Conservation (phyloP, 1,140 invertebrate species). For the Diachasma alloeum region DNA sequence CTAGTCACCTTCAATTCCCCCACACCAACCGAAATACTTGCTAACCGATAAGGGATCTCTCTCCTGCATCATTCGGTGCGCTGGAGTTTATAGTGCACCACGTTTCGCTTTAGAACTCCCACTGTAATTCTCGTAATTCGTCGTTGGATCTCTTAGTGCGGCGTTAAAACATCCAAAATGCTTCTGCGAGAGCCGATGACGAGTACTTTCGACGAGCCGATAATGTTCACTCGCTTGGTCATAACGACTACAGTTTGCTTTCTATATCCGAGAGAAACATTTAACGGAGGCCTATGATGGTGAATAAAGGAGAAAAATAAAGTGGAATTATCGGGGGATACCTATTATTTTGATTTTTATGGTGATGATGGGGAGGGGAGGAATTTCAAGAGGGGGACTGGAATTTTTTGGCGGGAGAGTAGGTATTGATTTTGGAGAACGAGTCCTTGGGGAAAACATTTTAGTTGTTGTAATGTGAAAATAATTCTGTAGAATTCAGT, state of each 20-base stretch:
- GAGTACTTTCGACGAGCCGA: conserved; percentile 37
- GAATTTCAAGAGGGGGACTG: background rate
- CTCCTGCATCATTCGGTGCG: background rate
- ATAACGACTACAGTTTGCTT: conserved; percentile 6
- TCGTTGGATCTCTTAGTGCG: conserved; percentile 34
- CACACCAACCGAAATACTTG: background rate
- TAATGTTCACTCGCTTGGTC: conserved; percentile 33
- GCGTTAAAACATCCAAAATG: conserved; percentile 42
- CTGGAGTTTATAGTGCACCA: background rate
- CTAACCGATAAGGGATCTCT: background rate
- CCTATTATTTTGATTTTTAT: background rate
- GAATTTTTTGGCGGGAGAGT: background rate
- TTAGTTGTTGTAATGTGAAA: too few species aligned
- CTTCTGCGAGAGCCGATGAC: conserved; percentile 36
- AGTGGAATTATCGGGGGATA: background rate
- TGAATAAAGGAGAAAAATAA: background rate
- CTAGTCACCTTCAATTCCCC: background rate
- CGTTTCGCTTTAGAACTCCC: background rate
- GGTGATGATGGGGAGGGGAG: background rate
- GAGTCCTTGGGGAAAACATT: too few species aligned
- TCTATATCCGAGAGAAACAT: background rate
- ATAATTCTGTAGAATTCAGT: too few species aligned
- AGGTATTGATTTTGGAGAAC: too few species aligned
- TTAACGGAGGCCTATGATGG: background rate
- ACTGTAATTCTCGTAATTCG: conserved; percentile 40